A percentile compares a stretch with the other conserved stretches of the same genome.
These are phyloP conservation scores for Rhegmatorhina hoffmannsi DNA, from an alignment of 2,113 vertebrate genomes.

Conservation along the genomic window DNA sequence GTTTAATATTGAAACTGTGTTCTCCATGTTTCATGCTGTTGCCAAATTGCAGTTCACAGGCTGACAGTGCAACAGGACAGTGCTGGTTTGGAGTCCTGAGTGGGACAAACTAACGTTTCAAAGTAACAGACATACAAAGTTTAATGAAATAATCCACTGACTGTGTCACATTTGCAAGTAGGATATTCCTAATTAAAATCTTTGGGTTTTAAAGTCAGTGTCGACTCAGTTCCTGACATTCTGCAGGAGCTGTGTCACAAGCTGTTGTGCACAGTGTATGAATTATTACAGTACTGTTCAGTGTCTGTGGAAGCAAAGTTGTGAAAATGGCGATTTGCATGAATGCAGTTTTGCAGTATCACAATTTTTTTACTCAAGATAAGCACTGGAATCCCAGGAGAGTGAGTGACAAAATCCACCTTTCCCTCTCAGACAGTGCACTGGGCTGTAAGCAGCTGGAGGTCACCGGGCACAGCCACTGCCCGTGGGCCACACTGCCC, in stretches of 20 bases:
- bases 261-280: neutral
- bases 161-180: neutral
- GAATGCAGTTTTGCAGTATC: neutral
- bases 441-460: neutral
- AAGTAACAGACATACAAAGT: neutral
- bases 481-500: neutral
- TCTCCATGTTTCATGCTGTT: neutral
- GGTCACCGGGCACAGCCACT: neutral
- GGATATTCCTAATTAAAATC: neutral
- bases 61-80: neutral
- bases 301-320: neutral
- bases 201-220: neutral
- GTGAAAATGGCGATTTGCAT: neutral
- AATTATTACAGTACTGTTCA: neutral
- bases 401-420: neutral
- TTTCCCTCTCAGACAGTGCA: neutral
- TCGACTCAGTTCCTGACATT: neutral
- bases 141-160: neutral
- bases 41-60: neutral
- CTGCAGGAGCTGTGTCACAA: neutral
- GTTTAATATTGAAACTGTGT: neutral
- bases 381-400: neutral
- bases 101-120: neutral
- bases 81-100: neutral
- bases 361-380: neutral